Conservation (phyloP, 2,888 invertebrate species). For the Alloscopus bannaensis region DNA sequence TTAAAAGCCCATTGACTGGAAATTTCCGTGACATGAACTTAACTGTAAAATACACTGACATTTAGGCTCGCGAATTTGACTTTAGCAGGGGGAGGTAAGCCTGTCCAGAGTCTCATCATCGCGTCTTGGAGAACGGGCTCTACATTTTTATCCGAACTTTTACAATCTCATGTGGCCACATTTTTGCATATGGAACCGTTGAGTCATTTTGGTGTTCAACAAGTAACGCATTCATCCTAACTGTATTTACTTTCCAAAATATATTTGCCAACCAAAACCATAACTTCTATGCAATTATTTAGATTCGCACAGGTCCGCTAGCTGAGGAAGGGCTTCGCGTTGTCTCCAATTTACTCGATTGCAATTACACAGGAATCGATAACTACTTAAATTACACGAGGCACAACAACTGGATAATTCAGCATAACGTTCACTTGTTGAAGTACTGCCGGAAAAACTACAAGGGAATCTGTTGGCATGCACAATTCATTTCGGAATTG, state of each 20-base stretch:
- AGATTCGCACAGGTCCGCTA: constrained; percentile 83
- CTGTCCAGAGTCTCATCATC: constrained; percentile 85
- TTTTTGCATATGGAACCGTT: constrained; percentile 94
- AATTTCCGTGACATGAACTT: too few relatives aligned
- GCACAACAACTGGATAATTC: constrained; percentile 86
- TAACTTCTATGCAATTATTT: neutral
- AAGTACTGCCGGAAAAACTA: constrained; percentile 84
- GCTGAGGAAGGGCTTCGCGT: constrained; percentile 82
- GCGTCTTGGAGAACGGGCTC: constrained; percentile 95
- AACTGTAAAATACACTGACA: too few relatives aligned
- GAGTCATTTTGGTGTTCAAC: constrained; percentile 87
- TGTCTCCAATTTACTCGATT: constrained; percentile 84
- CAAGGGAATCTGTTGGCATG: constrained; percentile 82
- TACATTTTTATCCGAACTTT: constrained; percentile 90
- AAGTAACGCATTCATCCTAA: constrained; percentile 74
- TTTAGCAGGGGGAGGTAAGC: constrained; percentile 83
- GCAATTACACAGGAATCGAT: constrained; percentile 85
- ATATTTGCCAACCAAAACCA: neutral
- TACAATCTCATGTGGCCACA: constrained; percentile 89
- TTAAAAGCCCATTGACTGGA: too few relatives aligned
- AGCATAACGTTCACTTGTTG: constrained; percentile 91
- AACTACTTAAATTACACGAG: constrained; percentile 87
- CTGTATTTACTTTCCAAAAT: neutral
- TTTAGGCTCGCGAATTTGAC: constrained; percentile 83
- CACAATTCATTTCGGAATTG: constrained; percentile 84